Evolutionary conservation across 2,797 vertebrate genomes (phyloP), one percentile per base, ranked within the genome.

Genomic region (Poecilia wingei): DNA sequence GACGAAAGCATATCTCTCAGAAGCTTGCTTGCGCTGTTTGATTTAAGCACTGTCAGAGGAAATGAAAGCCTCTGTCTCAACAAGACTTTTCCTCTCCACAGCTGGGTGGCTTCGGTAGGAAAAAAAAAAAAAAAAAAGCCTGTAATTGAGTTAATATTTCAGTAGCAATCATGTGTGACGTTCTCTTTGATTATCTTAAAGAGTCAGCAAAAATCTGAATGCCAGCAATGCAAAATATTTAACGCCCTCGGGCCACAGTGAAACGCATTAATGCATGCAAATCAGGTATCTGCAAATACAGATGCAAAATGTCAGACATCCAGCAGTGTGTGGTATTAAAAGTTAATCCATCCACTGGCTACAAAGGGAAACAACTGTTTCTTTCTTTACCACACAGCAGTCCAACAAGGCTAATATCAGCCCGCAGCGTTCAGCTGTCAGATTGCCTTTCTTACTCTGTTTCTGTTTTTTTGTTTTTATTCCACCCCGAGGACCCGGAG

Each of bases 391-490:
- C 68, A 59, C 46, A 36, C 53, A 66, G 41, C 39, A 20, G 55
- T 77, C 70, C 68, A 79, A 77, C 39, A 74, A 61, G 74, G 53
- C 70, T 79, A 77, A 83, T 78, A 81, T 3, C 41, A 84, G 86
- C 85, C 86, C 64, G 72, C 79, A 86, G 89, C 76, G 59, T 49
- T 74, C 75, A 86, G 78, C 79, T 82, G 79, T 85, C 91, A 85
- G 72, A 68, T 45, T 76, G 51, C 61, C 79, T 87, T 66, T 81
- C 84, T 74, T 68, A 61, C 59, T 76, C 3, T 1, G 59, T 86
- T 82, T 91, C 88, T 85, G 74, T 81, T 83, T 90, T 91, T 93
- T 89, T 89, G 83, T 92, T 93, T 92, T 91, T 82, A 79, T 93
- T 93, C 84, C 84, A 87, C 89, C 91, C 91, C 78, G 83, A 75